Conservation (phyloP, 1,140 invertebrate species). For the Prorops nasuta region DNA sequence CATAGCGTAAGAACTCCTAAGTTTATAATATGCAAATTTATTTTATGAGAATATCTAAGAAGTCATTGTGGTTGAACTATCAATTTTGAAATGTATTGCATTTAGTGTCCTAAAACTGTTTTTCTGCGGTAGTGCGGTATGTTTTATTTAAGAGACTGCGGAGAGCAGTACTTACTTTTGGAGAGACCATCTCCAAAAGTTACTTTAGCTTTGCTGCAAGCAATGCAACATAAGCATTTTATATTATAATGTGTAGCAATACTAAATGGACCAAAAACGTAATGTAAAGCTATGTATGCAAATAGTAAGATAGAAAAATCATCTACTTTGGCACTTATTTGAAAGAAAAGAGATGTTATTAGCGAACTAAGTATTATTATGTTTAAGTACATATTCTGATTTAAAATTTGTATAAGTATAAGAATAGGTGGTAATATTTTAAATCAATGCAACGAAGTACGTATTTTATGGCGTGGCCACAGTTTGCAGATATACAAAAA, state of each 20-base stretch:
- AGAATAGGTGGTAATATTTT: constrained; percentile 17
- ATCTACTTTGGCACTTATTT: too few relatives aligned
- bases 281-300: constrained; percentile 15
- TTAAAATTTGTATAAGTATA: constrained; percentile 12
- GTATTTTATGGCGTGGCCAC: constrained; percentile 3
- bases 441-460: constrained; percentile 14
- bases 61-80: too few relatives aligned
- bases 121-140: constrained; percentile 7
- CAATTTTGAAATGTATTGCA: too few relatives aligned
- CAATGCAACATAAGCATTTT: too few relatives aligned
- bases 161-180: constrained; percentile 15
- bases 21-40: neutral
- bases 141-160: constrained; percentile 7
- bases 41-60: too few relatives aligned
- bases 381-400: constrained; percentile 13
- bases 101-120: too few relatives aligned
- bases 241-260: constrained; percentile 26
- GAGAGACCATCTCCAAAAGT: too few relatives aligned
- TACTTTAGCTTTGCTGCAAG: too few relatives aligned
- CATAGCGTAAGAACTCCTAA: constrained; percentile 31
- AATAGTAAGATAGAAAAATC: constrained; percentile 1
- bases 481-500: constrained; percentile 18
- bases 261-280: constrained; percentile 30
- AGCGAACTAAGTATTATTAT: constrained; percentile 22
- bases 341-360: constrained; percentile 19